Evolutionary conservation across 2,888 invertebrate species (phyloP).

Genomic region (Nemoura dubitans): DNA sequence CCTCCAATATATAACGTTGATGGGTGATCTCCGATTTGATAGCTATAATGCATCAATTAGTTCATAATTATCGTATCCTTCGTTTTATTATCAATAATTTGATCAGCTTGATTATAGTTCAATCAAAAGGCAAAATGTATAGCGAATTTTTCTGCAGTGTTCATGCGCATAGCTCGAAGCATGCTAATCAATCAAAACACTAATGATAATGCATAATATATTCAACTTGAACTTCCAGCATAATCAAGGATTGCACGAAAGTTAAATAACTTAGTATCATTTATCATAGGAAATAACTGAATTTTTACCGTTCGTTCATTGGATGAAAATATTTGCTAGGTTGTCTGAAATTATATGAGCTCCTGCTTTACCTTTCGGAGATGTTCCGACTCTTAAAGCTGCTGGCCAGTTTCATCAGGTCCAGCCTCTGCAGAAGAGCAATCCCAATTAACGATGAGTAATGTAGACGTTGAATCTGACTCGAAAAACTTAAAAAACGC

Average conservation of each 20-base stretch:
- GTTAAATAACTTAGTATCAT: background rate
- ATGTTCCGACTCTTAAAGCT: background rate
- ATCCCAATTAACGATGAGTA: background rate
- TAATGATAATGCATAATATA: slow-evolving; percentile 2
- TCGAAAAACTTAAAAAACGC: background rate
- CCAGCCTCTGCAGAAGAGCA: background rate
- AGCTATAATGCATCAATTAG: background rate
- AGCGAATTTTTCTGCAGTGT: background rate
- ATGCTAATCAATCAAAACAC: background rate
- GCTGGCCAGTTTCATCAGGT: background rate
- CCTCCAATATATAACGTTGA: background rate
- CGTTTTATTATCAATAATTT: background rate
- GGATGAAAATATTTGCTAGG: background rate
- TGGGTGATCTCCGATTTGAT: background rate
- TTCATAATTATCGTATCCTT: background rate
- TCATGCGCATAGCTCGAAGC: background rate
- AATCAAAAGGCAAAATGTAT: background rate
- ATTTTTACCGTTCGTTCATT: background rate
- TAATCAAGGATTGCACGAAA: background rate
- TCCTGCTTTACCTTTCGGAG: background rate
- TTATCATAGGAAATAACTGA: background rate
- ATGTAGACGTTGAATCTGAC: background rate
- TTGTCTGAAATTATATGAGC: background rate
- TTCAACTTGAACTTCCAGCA: background rate
- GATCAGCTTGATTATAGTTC: background rate